phyloP scores from a whole-genome alignment of 2,888 invertebrate species.

The Celastrina argiolus region DNA sequence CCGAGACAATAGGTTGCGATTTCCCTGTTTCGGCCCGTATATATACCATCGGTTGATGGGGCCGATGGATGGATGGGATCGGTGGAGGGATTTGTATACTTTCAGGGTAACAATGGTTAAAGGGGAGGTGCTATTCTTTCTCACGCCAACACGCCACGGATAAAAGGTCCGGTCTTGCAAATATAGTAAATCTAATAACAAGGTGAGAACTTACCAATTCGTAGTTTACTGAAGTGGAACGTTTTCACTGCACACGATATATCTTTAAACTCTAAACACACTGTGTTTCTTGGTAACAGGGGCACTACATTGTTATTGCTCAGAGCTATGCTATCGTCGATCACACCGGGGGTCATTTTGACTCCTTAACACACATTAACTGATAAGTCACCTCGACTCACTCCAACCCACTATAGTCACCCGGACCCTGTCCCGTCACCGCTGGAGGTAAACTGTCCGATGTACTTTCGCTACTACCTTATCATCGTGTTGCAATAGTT shows the following conservation, averaged over 20 bases:
- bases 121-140: too few species aligned
- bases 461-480: conserved; percentile 1
- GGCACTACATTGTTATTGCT: conserved; percentile 67
- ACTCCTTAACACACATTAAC: conserved; percentile 17
- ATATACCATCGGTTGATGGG: too few species aligned
- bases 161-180: background rate
- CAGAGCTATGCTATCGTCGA: conserved; percentile 46
- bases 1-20: too few species aligned
- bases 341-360: conserved; percentile 49
- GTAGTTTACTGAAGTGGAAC: conserved; percentile 75
- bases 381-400: background rate
- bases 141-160: background rate
- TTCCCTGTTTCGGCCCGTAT: too few species aligned
- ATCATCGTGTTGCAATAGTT: conserved; percentile 2
- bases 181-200: background rate
- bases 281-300: conserved; percentile 74
- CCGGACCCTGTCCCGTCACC: background rate
- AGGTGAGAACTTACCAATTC: conserved; percentile 76
- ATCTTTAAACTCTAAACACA: conserved; percentile 83
- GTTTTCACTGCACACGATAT: conserved; percentile 80
- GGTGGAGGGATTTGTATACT: too few species aligned
- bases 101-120: too few species aligned
- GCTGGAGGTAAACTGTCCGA: background rate
- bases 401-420: background rate
- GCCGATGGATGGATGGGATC: too few species aligned